These are phyloP conservation scores for Aphidoletes aphidimyza DNA, from an alignment of 2,888 invertebrate species.

Conservation along the genomic window DNA sequence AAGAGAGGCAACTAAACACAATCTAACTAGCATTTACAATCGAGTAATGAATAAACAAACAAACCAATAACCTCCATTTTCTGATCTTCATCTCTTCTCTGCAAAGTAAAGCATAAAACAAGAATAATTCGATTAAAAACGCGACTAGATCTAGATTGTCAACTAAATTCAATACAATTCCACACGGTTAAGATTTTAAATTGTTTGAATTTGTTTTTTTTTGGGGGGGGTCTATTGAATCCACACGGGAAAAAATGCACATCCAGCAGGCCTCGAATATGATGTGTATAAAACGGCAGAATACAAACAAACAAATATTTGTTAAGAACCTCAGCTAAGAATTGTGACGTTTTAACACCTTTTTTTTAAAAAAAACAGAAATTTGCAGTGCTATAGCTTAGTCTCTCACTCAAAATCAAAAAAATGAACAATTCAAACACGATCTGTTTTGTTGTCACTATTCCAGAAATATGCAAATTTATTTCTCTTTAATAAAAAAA, in stretches of 20 bases:
- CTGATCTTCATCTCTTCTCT: not conserved
- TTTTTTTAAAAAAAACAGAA: too few species aligned
- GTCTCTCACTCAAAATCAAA: not conserved
- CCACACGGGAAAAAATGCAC: not conserved
- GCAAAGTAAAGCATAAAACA: not conserved
- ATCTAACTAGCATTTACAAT: not conserved
- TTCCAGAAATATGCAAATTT: not conserved
- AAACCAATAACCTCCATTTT: not conserved
- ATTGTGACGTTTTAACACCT: not conserved
- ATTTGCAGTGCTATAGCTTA: not conserved
- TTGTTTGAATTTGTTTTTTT: too few species aligned
- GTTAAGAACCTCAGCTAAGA: too few species aligned
- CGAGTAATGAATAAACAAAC: not conserved
- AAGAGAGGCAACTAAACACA: not conserved
- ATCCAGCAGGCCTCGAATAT: not conserved
- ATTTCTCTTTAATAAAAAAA: slow-evolving; percentile 2
- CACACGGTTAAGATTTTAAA: not conserved
- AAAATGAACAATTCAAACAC: not conserved
- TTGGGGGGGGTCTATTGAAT: too few species aligned
- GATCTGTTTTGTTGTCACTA: not conserved
- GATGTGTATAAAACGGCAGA: not conserved
- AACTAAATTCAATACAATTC: not conserved
- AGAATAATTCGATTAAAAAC: not conserved
- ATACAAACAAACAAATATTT: too few species aligned
- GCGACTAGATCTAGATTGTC: not conserved